A percentile compares a stretch with the other conserved stretches of the same genome.
These are phyloP conservation scores for Crepidodera aurea DNA, from an alignment of 2,888 invertebrate genomes.

Conservation along the genomic window DNA sequence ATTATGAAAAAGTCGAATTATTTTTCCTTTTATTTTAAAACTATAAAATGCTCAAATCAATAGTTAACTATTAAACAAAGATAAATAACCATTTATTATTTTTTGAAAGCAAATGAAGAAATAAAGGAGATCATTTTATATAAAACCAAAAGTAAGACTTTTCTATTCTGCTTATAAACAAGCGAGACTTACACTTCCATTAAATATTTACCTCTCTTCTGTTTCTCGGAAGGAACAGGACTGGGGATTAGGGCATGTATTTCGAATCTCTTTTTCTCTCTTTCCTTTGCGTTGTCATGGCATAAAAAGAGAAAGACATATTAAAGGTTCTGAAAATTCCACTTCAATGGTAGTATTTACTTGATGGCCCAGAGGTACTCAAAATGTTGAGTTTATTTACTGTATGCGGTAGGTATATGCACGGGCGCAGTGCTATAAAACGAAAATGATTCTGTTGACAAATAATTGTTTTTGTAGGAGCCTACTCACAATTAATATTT, in stretches of 20 bases:
- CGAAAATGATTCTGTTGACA: too few relatives aligned
- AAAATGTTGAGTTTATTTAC: constrained; percentile 31
- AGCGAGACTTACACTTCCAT: constrained; percentile 26
- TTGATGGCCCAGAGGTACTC: constrained; percentile 23
- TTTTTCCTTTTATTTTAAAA: too few relatives aligned
- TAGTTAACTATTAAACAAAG: too few relatives aligned
- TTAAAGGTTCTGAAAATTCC: constrained; percentile 17
- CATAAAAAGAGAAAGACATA: constrained; percentile 25
- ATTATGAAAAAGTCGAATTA: too few relatives aligned
- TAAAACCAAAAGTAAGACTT: not conserved
- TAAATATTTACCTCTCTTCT: constrained; percentile 36
- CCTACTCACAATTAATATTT: too few relatives aligned
- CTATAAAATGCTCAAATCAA: too few relatives aligned
- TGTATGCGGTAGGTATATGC: constrained; percentile 11
- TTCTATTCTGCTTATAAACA: constrained; percentile 8
- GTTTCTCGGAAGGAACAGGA: constrained; percentile 38
- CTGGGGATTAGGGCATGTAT: constrained; percentile 34
- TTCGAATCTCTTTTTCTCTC: constrained; percentile 23
- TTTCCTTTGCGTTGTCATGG: constrained; percentile 21
- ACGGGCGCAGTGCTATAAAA: not conserved
- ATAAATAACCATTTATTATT: too few relatives aligned
- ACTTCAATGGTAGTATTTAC: constrained; percentile 30
- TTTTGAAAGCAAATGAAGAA: too few relatives aligned
- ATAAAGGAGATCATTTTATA: too few relatives aligned
- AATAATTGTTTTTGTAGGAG: too few relatives aligned